phyloP scores from a whole-genome alignment of 2,113 vertebrate species.

The Trematomus loennbergii region DNA sequence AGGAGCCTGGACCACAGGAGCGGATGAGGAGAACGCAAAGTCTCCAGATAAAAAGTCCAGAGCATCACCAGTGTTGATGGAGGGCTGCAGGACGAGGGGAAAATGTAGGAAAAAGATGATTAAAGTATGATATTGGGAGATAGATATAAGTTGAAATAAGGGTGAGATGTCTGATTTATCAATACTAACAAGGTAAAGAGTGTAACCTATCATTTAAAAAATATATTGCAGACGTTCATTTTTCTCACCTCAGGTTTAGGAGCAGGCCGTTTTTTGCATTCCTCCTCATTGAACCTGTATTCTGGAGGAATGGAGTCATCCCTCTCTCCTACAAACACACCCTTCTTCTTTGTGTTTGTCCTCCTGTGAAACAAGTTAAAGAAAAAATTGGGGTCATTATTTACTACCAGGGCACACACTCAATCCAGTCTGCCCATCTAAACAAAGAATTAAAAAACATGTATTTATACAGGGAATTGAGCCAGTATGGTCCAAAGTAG shows the following conservation, averaged over 20 bases:
- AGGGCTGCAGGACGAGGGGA: constrained; percentile 63
- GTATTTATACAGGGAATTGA: no score
- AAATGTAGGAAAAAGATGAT: neutral
- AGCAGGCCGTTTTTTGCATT: constrained; percentile 65
- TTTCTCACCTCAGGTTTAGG: constrained; percentile 73
- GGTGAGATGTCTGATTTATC: no score
- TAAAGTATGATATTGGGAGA: no score
- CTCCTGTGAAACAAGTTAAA: constrained; percentile 59
- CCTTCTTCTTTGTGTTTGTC: constrained; percentile 65
- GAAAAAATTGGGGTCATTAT: neutral
- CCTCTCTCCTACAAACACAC: constrained; percentile 78
- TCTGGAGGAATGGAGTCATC: constrained; percentile 73
- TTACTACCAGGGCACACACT: neutral
- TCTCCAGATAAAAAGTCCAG: constrained; percentile 76
- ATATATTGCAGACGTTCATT: neutral
- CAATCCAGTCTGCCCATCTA: no score
- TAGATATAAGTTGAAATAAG: no score
- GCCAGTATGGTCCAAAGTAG: no score
- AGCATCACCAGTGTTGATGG: constrained; percentile 69
- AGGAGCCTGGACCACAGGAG: constrained; percentile 68
- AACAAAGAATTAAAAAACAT: no score
- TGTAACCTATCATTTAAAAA: no score
- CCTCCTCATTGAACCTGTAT: constrained; percentile 73
- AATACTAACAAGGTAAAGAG: no score
- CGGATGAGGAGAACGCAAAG: constrained; percentile 58